phyloP scores from a whole-genome alignment of 2,888 invertebrate genomes.

The Nomada hirtipes region DNA sequence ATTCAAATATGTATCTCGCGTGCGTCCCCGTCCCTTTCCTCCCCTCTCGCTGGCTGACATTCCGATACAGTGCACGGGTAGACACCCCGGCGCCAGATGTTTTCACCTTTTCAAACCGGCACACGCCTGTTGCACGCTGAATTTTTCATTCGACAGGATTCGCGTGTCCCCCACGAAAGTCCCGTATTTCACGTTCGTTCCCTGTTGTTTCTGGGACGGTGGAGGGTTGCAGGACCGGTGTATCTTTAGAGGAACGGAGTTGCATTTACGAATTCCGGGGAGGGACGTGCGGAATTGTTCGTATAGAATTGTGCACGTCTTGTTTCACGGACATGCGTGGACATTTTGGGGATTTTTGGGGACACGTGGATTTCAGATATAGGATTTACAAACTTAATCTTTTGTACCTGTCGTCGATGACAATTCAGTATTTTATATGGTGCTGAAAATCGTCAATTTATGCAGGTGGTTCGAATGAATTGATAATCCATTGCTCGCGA shows the following conservation, averaged over 20 bases:
- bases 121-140: conserved; percentile 70
- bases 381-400: no score
- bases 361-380: no score
- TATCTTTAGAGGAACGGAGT: background rate
- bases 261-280: background rate
- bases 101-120: conserved; percentile 63
- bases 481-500: no score
- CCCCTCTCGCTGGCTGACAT: conserved; percentile 50
- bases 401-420: no score
- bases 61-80: conserved; percentile 71
- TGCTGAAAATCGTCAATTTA: background rate
- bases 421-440: no score
- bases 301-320: no score
- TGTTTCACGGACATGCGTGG: background rate
- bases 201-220: background rate
- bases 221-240: background rate
- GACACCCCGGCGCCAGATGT: conserved; percentile 74
- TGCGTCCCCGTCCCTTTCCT: conserved; percentile 23
- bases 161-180: conserved; percentile 28
- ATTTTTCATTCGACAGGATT: conserved; percentile 57
- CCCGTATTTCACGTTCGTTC: conserved; percentile 33
- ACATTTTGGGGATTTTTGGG: no score
- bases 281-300: background rate
- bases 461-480: background rate
- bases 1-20: conserved; percentile 74